Conservation (phyloP, 2,888 invertebrate species). For the Athalia rosae region DNA sequence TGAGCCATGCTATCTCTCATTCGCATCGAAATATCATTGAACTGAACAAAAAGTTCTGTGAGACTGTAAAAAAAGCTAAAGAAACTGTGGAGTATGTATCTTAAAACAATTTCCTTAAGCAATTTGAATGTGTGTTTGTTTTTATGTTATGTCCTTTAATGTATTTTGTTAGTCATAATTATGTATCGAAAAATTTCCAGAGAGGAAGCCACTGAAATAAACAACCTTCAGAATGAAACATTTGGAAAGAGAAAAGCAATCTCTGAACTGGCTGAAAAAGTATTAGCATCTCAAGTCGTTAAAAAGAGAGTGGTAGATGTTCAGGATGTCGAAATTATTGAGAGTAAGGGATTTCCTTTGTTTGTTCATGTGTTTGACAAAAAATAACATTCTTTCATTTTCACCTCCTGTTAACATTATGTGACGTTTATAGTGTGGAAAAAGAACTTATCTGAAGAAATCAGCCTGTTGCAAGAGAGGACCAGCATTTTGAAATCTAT, state of each 20-base stretch:
- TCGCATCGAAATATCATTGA: constrained; percentile 34
- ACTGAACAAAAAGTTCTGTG: constrained; percentile 49
- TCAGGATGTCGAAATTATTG: constrained; percentile 59
- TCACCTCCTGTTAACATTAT: constrained; percentile 30
- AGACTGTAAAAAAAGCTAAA: constrained; percentile 49
- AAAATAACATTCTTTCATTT: neutral
- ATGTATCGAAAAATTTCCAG: constrained; percentile 52
- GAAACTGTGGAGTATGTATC: constrained; percentile 50
- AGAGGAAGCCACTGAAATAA: constrained; percentile 52
- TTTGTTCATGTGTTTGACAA: neutral
- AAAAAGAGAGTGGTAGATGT: constrained; percentile 59
- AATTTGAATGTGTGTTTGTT: neutral
- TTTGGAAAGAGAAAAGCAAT: constrained; percentile 58
- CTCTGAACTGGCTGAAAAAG: constrained; percentile 50
- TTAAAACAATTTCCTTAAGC: neutral
- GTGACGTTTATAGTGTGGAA: constrained; percentile 62
- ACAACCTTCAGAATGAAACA: constrained; percentile 54
- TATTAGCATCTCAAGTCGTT: constrained; percentile 58
- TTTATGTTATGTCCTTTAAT: neutral
- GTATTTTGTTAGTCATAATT: neutral
- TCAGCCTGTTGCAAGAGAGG: constrained; percentile 52
- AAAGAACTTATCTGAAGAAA: constrained; percentile 49
- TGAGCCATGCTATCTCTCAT: constrained; percentile 52
- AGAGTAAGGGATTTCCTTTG: constrained; percentile 53
- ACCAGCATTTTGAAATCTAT: constrained; percentile 53